Percentiles rank a stretch among this genome's conserved stretches.
Evolutionary conservation across 1,140 invertebrate genomes (phyloP).

Genomic region (Notospermus geniculatus): DNA sequence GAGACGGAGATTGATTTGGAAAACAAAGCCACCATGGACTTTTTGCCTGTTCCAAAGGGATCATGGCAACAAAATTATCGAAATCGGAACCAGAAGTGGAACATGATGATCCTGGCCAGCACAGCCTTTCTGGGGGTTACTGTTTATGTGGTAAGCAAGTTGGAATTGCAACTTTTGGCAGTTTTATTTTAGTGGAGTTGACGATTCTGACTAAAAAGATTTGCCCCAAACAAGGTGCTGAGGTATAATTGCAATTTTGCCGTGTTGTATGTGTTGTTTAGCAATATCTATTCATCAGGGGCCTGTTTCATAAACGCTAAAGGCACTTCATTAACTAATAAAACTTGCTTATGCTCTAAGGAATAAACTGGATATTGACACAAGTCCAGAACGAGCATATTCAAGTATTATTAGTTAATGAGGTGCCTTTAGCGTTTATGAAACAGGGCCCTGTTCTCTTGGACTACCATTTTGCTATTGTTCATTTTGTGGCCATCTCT

Average conservation of each 20-base stretch:
- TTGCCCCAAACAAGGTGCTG: background rate
- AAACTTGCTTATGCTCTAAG: too few species aligned
- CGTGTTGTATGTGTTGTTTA: background rate
- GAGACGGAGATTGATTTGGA: conserved; percentile 28
- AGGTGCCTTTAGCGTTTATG: too few species aligned
- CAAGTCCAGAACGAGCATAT: too few species aligned
- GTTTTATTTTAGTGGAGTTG: background rate
- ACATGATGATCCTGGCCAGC: conserved; percentile 19
- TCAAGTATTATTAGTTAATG: too few species aligned
- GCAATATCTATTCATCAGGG: background rate
- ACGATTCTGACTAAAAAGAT: background rate
- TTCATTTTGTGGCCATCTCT: too few species aligned
- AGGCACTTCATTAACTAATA: too few species aligned
- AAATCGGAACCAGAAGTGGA: conserved; percentile 21
- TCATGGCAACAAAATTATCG: conserved; percentile 37
- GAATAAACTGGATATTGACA: too few species aligned
- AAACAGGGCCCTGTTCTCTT: background rate
- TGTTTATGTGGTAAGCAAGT: conserved; percentile 22
- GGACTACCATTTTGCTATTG: too few species aligned
- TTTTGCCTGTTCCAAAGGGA: conserved; percentile 37
- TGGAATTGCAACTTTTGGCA: background rate
- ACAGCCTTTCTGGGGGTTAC: conserved; percentile 16
- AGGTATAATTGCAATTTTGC: background rate
- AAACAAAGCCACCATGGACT: conserved; percentile 31
- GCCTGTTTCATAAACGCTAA: too few species aligned